Evolutionary conservation across 2,888 invertebrate species (phyloP).

Genomic region (Lasioglossum villosulum): DNA sequence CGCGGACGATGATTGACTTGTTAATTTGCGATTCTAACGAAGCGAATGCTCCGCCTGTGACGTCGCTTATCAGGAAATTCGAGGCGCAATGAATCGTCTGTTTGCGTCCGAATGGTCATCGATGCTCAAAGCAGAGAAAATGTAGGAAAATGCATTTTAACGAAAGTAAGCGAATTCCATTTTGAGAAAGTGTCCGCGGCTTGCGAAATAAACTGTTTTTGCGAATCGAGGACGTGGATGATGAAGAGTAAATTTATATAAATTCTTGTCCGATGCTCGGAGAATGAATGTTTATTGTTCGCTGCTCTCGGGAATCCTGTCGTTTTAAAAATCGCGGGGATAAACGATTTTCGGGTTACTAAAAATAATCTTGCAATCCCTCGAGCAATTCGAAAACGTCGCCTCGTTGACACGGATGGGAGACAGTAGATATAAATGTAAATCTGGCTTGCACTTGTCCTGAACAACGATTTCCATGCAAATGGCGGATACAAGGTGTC

Average conservation of each 20-base stretch:
- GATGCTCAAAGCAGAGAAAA: neutral
- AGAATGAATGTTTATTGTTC: neutral
- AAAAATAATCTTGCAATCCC: neutral
- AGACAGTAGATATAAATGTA: slow-evolving; percentile 8
- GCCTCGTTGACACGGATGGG: neutral
- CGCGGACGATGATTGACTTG: neutral
- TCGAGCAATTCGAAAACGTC: neutral
- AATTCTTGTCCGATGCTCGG: neutral
- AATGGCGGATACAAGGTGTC: neutral
- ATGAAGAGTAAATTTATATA: neutral
- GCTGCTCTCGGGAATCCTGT: neutral
- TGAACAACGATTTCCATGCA: neutral
- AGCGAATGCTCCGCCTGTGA: neutral
- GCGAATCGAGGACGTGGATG: neutral
- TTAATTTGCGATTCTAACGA: neutral
- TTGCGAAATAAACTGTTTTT: neutral
- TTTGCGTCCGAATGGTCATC: neutral
- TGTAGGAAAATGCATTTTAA: neutral
- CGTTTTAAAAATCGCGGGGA: neutral
- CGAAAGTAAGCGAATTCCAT: neutral
- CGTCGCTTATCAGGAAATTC: neutral
- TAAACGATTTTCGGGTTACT: neutral
- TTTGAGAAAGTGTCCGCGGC: neutral
- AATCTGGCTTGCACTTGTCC: neutral
- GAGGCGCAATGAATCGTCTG: neutral